Conservation (phyloP, 2,113 vertebrate genomes). For the Phylloscopus trochiloides region DNA sequence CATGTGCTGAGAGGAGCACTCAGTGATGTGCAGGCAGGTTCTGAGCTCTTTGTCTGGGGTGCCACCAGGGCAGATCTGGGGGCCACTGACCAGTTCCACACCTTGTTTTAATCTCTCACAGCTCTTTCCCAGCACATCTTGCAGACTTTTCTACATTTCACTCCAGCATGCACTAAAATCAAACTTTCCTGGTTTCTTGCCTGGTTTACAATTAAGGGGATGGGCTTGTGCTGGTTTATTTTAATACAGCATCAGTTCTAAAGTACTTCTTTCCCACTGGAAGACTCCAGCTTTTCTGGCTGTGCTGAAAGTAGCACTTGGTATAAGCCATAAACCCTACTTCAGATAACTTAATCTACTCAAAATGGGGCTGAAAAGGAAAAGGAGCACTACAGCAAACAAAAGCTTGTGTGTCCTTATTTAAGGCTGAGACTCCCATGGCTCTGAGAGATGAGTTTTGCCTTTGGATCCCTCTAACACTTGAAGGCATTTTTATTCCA, state of each 20-base stretch:
- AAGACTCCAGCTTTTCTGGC: not conserved
- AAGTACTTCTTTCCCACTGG: not conserved
- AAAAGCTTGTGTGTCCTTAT: not conserved
- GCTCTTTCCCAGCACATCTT: not conserved
- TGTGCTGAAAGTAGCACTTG: constrained; percentile 13
- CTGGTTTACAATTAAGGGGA: not conserved
- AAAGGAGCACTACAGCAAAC: not conserved
- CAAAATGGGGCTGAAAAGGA: not conserved
- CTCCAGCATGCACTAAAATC: not conserved
- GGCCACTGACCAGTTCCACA: not conserved
- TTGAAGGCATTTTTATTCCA: not conserved
- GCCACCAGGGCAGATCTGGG: not conserved
- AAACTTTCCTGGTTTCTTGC: not conserved
- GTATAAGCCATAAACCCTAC: not conserved
- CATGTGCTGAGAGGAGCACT: not conserved
- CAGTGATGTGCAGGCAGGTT: not conserved
- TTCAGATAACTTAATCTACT: constrained; percentile 1
- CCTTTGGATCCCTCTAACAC: not conserved
- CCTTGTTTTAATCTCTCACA: not conserved
- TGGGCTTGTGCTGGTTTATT: not conserved
- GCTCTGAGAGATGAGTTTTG: not conserved
- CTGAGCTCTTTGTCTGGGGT: not conserved
- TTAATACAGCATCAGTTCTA: not conserved
- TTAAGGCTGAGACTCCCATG: not conserved
- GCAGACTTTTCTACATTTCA: not conserved